Conservation (phyloP, 2,888 invertebrate genomes). For the Loripinus fragilis region DNA sequence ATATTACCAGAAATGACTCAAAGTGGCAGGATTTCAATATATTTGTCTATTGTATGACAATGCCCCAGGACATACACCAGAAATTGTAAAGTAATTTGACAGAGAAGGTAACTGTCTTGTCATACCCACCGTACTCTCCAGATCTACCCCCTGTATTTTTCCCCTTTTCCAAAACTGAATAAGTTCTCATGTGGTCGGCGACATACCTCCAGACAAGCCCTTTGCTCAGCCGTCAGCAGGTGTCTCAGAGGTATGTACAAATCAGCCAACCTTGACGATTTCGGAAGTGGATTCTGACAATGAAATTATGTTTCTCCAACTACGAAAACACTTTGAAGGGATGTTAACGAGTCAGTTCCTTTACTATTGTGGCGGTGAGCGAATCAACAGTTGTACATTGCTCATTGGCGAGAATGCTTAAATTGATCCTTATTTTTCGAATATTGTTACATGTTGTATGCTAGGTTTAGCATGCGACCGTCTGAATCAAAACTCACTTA, state of each 20-base stretch:
- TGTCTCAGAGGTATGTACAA: slow-evolving; percentile 20
- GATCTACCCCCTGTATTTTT: slow-evolving; percentile 20
- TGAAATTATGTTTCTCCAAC: slow-evolving; percentile 17
- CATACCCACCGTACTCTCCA: slow-evolving; percentile 16
- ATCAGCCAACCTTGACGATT: slow-evolving; percentile 11
- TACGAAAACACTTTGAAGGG: slow-evolving; percentile 19
- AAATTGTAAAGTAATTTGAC: no score
- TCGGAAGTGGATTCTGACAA: slow-evolving; percentile 19
- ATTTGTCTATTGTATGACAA: not conserved
- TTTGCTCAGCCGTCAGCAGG: slow-evolving; percentile 18
- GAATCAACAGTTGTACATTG: no score
- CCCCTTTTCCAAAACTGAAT: slow-evolving; percentile 6
- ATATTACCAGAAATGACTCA: not conserved
- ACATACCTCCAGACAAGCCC: slow-evolving; percentile 17
- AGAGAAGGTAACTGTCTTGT: not conserved
- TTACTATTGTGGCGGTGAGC: no score
- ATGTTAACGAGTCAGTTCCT: not conserved
- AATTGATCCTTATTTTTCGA: no score
- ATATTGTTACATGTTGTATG: no score
- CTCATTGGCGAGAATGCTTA: no score
- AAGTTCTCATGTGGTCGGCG: slow-evolving; percentile 7
- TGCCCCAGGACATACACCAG: no score
- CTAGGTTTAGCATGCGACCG: no score
- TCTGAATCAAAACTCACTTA: no score
- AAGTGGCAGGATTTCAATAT: not conserved